A percentile compares a stretch with the other conserved stretches of the same genome.
Conservation (phyloP, 2,888 invertebrate species). For the Boloria selene region DNA sequence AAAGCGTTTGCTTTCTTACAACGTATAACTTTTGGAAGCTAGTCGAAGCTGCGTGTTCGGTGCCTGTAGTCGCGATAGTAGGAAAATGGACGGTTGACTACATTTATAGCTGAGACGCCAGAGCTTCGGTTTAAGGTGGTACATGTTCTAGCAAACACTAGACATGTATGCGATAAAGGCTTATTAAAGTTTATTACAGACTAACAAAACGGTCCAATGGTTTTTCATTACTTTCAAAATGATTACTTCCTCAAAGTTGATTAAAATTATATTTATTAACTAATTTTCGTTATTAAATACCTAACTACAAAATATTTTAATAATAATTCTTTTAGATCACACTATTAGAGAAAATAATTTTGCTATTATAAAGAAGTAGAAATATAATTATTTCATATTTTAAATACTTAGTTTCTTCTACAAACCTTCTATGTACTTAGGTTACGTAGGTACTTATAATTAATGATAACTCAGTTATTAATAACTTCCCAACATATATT, state of each 20-base stretch:
- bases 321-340: too few relatives aligned
- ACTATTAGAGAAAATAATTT: too few relatives aligned
- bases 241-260: not conserved
- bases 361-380: too few relatives aligned
- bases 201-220: conserved; percentile 1
- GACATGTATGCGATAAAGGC: conserved; percentile 67
- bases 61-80: conserved; percentile 72
- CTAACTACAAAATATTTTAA: too few relatives aligned
- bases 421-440: too few relatives aligned
- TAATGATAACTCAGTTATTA: too few relatives aligned
- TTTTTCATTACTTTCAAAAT: not conserved
- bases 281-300: too few relatives aligned
- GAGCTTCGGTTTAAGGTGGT: conserved; percentile 70
- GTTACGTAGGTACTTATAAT: too few relatives aligned
- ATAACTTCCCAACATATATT: too few relatives aligned
- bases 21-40: conserved; percentile 37
- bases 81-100: conserved; percentile 81
- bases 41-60: conserved; percentile 69
- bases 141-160: conserved; percentile 68
- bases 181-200: conserved; percentile 66
- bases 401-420: too few relatives aligned
- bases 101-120: conserved; percentile 76
- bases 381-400: too few relatives aligned
- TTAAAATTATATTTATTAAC: too few relatives aligned
- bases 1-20: conserved; percentile 37